Base-by-base conservation (phyloP, 2,888 invertebrate species). In the Parnassius smintheus region DNA sequence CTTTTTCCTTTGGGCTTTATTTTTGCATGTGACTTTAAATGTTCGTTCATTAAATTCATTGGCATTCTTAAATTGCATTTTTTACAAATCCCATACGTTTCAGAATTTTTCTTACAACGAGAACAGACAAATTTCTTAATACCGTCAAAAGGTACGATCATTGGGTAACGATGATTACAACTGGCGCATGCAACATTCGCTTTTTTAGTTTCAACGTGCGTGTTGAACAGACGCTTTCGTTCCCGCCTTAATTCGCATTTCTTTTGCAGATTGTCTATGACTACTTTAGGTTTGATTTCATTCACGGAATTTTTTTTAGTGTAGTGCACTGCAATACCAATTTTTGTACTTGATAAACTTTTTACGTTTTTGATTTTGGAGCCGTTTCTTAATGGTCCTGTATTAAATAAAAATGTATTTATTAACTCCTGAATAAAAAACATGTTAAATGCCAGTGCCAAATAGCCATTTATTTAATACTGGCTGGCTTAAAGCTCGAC, bases 81-180 rank as follows among this genome's bases (percentile, higher is more conserved):
- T 50, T 64, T 74, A 22, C 73, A 76, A 1, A 65, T 50, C 2
- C 59, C 68, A 2, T 64, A 69, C 0, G 65, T 49, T 0, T 72
- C 72, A 0, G 68, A 65, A 18, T 75, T 73, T 56, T 80, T 81
- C 65, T 82, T 83, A 57, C 84, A 84, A 0, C 83, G 74, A 0
- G 82, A 81, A 55, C 84, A 84, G 0, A 80, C 62, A 52, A 83
- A 83, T 0, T 70, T 64, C 41, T 80, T 77, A 48, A 60, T 63
- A 0, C 69, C 67, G 1, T 72, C 73, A 0, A 68, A 68, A 0
- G 74, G 61, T 0, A 80, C 58, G 4, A 82, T 66, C 77, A 78
- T 76, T 0, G 80, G 82, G 64, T 72, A 76, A 46, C 68, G 73
- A 22, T 76, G 75, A 9, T 71, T 71, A 49, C 77, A 77, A 22